These are phyloP conservation scores for Nowickia ferox DNA, from an alignment of 2,888 invertebrate genomes.

Conservation along the genomic window DNA sequence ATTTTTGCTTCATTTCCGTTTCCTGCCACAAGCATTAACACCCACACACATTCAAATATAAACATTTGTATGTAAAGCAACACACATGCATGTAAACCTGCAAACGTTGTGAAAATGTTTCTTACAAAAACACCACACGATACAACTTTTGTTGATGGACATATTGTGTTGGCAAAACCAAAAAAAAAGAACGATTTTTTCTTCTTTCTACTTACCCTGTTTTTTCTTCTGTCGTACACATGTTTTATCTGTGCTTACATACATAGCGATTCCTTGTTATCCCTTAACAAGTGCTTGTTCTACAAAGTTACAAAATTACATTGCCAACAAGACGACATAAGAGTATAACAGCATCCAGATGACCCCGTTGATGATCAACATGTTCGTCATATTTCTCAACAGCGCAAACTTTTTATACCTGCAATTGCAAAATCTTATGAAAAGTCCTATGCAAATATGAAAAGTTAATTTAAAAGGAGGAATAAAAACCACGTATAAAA, in stretches of 20 bases:
- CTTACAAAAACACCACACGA: slow-evolving; percentile 23
- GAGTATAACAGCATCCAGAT: slow-evolving; percentile 3
- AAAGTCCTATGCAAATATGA: slow-evolving; percentile 51
- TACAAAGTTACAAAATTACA: slow-evolving; percentile 23
- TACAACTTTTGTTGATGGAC: slow-evolving; percentile 64
- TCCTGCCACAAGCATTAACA: slow-evolving; percentile 66
- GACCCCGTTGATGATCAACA: slow-evolving; percentile 5
- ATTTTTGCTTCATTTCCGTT: slow-evolving; percentile 71
- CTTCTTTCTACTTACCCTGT: neutral
- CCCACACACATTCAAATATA: neutral
- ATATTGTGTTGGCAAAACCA: slow-evolving; percentile 51
- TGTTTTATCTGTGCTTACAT: neutral
- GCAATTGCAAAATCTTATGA: slow-evolving; percentile 28
- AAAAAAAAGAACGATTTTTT: neutral
- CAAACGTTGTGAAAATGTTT: slow-evolving; percentile 33
- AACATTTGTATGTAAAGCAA: neutral
- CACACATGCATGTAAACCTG: neutral
- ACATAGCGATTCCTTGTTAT: neutral
- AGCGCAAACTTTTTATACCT: neutral
- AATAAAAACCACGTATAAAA: neutral
- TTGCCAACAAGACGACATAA: slow-evolving; percentile 16
- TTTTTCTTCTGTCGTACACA: neutral
- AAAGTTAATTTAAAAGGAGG: slow-evolving; percentile 60
- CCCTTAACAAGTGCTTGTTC: neutral
- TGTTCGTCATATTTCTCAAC: slow-evolving; percentile 1